Percentiles rank a stretch among this genome's conserved stretches.
Evolutionary conservation across 37 sponge, comb jelly and placozoan species (phyloP).

Genomic region (Agelas oroides): DNA sequence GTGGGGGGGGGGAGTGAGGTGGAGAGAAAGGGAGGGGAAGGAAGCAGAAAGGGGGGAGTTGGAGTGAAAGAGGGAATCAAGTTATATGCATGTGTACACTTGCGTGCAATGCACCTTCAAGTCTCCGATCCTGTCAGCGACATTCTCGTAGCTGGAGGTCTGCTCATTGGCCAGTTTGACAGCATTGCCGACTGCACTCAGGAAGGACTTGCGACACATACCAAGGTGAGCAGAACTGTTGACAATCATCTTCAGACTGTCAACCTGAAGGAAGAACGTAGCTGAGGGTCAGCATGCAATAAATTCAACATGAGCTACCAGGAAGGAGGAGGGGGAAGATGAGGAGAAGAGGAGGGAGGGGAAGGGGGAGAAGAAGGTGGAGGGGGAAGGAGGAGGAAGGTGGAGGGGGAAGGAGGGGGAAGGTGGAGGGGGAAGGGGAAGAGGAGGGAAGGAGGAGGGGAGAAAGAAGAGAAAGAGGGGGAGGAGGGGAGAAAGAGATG

Average conservation of each 20-base stretch:
- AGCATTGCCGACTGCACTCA: slow-evolving; percentile 45
- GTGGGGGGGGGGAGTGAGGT: neutral
- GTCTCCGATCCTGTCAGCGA: slow-evolving; percentile 71
- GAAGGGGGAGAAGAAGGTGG: neutral
- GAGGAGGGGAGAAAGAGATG: neutral
- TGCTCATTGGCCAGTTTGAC: slow-evolving; percentile 57
- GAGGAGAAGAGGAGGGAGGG: neutral
- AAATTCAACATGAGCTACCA: neutral
- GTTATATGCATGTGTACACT: neutral
- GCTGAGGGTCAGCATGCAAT: no score
- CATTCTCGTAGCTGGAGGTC: slow-evolving; percentile 83
- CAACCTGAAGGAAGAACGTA: slow-evolving; percentile 53
- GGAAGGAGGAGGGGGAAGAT: slow-evolving; percentile 6
- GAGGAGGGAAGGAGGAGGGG: neutral
- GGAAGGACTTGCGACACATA: slow-evolving; percentile 39
- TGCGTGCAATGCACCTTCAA: slow-evolving; percentile 52
- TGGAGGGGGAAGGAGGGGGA: neutral
- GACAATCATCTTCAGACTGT: slow-evolving; percentile 77
- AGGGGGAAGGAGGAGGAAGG: slow-evolving; percentile 3
- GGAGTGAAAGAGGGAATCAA: no score
- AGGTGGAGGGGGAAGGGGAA: neutral
- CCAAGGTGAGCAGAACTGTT: slow-evolving; percentile 44
- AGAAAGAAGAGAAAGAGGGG: neutral
- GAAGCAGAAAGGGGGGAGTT: neutral
- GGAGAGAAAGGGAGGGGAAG: no score